These are phyloP conservation scores for Bathynomus jamesi DNA, from an alignment of 1,140 invertebrate genomes.

Conservation along the genomic window DNA sequence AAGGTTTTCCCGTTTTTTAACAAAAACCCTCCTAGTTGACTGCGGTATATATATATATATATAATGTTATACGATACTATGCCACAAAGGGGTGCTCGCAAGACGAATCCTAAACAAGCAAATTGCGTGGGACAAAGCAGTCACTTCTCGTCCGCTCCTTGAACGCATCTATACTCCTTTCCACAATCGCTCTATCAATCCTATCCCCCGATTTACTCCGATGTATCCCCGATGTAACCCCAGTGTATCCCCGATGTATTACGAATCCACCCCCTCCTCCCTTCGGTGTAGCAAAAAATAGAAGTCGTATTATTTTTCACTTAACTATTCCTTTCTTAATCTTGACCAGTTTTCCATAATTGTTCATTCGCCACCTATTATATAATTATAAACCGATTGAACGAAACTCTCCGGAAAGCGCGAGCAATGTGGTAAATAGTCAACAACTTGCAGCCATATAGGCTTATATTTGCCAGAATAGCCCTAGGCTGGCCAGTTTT, in stretches of 20 bases:
- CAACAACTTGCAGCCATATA: neutral
- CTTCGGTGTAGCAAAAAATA: neutral
- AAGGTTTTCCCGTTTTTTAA: too few relatives aligned
- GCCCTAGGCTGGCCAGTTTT: neutral
- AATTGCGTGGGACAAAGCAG: neutral
- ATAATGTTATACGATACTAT: neutral
- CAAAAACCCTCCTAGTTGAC: too few relatives aligned
- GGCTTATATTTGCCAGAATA: constrained; percentile 1
- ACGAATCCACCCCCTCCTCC: neutral
- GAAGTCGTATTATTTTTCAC: neutral
- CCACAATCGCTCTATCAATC: neutral
- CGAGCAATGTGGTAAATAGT: neutral
- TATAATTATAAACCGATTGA: neutral
- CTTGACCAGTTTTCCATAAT: neutral
- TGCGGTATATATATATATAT: neutral
- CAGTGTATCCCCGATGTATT: neutral
- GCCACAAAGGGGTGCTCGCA: neutral
- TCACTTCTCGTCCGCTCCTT: neutral
- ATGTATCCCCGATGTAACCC: neutral
- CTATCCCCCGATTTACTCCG: neutral
- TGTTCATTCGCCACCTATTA: neutral
- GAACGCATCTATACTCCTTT: too few relatives aligned
- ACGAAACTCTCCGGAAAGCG: neutral
- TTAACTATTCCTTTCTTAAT: neutral
- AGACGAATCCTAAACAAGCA: neutral